phyloP scores from a whole-genome alignment of 2,888 invertebrate species.

The Mycalesis mineus region DNA sequence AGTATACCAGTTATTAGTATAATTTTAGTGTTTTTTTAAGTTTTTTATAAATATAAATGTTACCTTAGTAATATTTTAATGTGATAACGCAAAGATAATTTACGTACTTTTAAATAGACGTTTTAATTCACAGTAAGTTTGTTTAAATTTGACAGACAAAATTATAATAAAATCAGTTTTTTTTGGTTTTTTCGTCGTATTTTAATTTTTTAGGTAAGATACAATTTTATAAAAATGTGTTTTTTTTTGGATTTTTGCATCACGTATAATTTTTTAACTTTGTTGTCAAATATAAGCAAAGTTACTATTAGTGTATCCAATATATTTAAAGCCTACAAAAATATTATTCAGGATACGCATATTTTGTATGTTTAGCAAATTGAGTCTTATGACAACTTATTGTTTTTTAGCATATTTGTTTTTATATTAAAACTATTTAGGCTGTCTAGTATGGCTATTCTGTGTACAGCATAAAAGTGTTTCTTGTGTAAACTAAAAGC shows the following conservation, averaged over 20 bases:
- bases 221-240: no score
- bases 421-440: neutral
- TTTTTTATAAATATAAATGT: neutral
- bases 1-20: constrained; percentile 4
- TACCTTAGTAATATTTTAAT: constrained; percentile 4
- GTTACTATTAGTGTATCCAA: neutral
- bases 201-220: no score
- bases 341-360: neutral
- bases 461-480: no score
- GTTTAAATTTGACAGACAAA: no score
- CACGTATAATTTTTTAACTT: neutral
- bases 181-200: no score
- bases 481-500: no score
- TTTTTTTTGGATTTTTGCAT: no score
- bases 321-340: neutral
- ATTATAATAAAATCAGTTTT: no score
- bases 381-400: neutral
- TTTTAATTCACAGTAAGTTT: neutral
- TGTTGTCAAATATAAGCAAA: neutral
- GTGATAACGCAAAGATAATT: neutral
- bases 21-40: neutral
- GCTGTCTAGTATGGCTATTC: no score
- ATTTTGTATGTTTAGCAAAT: neutral
- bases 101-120: neutral
- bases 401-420: neutral